Evolutionary conservation across 1,140 invertebrate genomes (phyloP).

Genomic region (Scaptomyza hsui): DNA sequence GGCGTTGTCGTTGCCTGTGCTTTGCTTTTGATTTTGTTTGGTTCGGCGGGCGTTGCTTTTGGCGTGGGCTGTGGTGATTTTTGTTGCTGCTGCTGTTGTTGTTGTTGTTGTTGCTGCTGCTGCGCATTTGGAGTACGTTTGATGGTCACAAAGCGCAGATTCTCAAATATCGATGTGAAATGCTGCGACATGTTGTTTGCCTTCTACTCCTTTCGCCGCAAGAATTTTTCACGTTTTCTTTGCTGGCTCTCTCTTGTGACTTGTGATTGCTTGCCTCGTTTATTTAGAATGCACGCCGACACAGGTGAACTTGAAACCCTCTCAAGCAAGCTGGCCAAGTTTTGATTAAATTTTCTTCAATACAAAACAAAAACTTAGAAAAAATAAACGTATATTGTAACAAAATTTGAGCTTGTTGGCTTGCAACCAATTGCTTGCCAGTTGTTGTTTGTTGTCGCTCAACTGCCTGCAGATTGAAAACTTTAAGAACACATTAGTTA

Average conservation of each 20-base stretch:
- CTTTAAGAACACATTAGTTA: conserved; percentile 19
- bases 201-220: conserved; percentile 1
- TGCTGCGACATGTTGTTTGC: conserved; percentile 81
- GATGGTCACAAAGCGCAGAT: conserved; percentile 79
- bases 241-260: not conserved
- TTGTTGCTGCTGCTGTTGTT: conserved; percentile 11
- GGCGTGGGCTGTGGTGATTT: conserved; percentile 26
- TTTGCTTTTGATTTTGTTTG: conserved; percentile 70
- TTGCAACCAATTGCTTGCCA: conserved; percentile 23
- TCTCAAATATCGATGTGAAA: conserved; percentile 82
- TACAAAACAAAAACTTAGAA: conserved; percentile 6
- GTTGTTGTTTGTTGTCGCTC: conserved; percentile 14
- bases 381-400: not conserved
- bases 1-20: conserved; percentile 49
- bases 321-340: conserved; percentile 36
- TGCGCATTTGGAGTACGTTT: conserved; percentile 71
- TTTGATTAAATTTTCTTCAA: conserved; percentile 74
- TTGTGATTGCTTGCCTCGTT: conserved; percentile 50
- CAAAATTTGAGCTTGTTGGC: conserved; percentile 22
- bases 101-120: conserved; percentile 41
- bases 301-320: conserved; percentile 49
- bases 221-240: conserved; percentile 1
- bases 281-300: conserved; percentile 68
- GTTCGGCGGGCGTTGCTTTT: conserved; percentile 43
- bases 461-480: conserved; percentile 20